Base-by-base conservation (phyloP, 1,140 invertebrate species). In the Drosophila setifemur region DNA sequence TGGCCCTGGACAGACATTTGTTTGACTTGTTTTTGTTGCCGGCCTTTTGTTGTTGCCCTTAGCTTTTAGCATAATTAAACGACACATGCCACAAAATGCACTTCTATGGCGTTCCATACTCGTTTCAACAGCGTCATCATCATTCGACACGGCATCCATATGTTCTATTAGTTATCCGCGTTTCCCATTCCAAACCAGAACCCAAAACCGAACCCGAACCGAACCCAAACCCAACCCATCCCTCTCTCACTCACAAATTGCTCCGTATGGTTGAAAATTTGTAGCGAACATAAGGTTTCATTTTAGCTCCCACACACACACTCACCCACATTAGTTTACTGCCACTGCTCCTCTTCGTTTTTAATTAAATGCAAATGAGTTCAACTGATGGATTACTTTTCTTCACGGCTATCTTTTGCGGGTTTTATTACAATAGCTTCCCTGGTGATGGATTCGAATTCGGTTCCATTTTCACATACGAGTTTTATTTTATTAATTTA, bases 11-110 rank as follows among this genome's bases (percentile, higher is more conserved):
- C 16, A 12, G 53, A 43, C 61, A 67, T 73, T 78, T 78, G 74
- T 78, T 61, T 78, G 61, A 52, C 61, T 73, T 81, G 77, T 54
- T 82, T 53, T 45, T 37, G 11, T 50, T 68, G 44, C 25, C 45
- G 35, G 53, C 29, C 31, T 35, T 39, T 61, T 64, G 53, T 78
- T 83, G 78, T 72, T 83, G 75, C 75, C n/a, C n/a, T n/a, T 76
- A 66, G 81, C 81, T 86, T 86, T 86, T 86, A 86, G 81, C 72
- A 76, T 86, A 86, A 87, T 82, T 87, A 87, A 88, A 88, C 83
- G 83, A 88, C 83, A 88, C 83, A 88, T 88, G 83, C 83, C 83
- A 83, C 83, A 88, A 88, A 83, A 88, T 88, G 83, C 83, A 88
- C 77, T 88, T 87, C 76, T 78, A 88, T 61, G 83, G 76, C 57